Evolutionary conservation across 2,888 invertebrate genomes (phyloP).

Genomic region (Tetheella fluctuosa): DNA sequence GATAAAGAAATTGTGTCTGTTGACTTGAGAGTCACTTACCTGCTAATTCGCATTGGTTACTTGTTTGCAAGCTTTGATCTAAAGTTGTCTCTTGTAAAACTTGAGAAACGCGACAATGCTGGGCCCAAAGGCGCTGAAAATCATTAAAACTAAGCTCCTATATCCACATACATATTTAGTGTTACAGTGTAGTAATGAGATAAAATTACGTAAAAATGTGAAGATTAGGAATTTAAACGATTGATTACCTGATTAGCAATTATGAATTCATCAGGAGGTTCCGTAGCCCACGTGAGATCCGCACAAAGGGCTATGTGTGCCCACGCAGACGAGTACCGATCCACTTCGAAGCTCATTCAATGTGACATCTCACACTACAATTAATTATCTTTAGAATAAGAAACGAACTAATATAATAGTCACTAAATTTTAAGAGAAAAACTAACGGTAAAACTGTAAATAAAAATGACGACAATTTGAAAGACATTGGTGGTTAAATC

Average conservation of each 20-base stretch:
- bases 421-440: constrained; percentile 76
- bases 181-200: background rate
- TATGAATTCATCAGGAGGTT: constrained; percentile 79
- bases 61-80: constrained; percentile 61
- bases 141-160: background rate
- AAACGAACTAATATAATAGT: constrained; percentile 74
- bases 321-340: constrained; percentile 78
- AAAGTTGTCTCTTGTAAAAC: constrained; percentile 66
- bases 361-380: constrained; percentile 78
- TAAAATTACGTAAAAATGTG: background rate
- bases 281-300: constrained; percentile 79
- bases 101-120: constrained; percentile 75
- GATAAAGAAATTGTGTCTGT: background rate
- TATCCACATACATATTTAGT: background rate
- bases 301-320: constrained; percentile 82
- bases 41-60: constrained; percentile 65
- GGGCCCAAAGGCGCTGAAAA: constrained; percentile 78
- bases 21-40: constrained; percentile 41
- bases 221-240: background rate
- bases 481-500: constrained; percentile 80
- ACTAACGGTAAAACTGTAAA: constrained; percentile 77
- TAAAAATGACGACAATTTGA: constrained; percentile 81
- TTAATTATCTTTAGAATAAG: constrained; percentile 73
- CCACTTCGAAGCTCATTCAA: constrained; percentile 83
- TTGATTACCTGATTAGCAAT: constrained; percentile 77